These are phyloP conservation scores for Scelioninae gen. 2 DNA, from an alignment of 2,888 invertebrate genomes.

Conservation along the genomic window DNA sequence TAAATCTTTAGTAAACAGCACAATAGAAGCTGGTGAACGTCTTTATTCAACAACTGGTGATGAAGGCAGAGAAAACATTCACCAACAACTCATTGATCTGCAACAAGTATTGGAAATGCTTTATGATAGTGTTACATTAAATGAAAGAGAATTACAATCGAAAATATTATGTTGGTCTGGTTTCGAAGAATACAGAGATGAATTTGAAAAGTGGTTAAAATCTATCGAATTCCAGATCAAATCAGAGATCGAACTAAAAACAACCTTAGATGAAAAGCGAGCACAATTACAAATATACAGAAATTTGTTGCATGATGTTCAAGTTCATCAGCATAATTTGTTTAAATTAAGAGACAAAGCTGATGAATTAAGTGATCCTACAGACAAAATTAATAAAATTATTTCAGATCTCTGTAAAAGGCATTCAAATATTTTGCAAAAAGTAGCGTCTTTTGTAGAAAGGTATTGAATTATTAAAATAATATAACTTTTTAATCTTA, in stretches of 20 bases:
- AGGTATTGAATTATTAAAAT: conserved; percentile 69
- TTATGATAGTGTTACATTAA: conserved; percentile 86
- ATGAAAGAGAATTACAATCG: conserved; percentile 87
- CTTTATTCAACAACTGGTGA: conserved; percentile 89
- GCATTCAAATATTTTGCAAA: conserved; percentile 82
- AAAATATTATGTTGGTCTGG: conserved; percentile 92
- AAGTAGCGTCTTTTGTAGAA: conserved; percentile 87
- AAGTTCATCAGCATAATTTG: conserved; percentile 90
- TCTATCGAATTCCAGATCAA: conserved; percentile 85
- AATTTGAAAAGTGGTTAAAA: conserved; percentile 87
- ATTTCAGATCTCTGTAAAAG: conserved; percentile 83
- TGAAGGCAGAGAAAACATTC: conserved; percentile 90
- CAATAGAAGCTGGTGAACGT: conserved; percentile 92
- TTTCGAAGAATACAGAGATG: conserved; percentile 90
- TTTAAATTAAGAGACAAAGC: conserved; percentile 88
- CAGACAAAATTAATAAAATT: conserved; percentile 84
- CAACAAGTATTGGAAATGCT: conserved; percentile 88
- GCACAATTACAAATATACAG: conserved; percentile 91
- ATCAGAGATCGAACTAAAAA: conserved; percentile 86
- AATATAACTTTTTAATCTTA: background rate
- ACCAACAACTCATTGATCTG: conserved; percentile 88
- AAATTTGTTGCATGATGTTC: conserved; percentile 87
- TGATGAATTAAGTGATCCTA: conserved; percentile 86
- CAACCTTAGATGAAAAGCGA: conserved; percentile 93
- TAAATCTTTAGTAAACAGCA: conserved; percentile 85